Evolutionary conservation across 1,140 invertebrate genomes (phyloP).

Genomic region (Andricus grossulariae): DNA sequence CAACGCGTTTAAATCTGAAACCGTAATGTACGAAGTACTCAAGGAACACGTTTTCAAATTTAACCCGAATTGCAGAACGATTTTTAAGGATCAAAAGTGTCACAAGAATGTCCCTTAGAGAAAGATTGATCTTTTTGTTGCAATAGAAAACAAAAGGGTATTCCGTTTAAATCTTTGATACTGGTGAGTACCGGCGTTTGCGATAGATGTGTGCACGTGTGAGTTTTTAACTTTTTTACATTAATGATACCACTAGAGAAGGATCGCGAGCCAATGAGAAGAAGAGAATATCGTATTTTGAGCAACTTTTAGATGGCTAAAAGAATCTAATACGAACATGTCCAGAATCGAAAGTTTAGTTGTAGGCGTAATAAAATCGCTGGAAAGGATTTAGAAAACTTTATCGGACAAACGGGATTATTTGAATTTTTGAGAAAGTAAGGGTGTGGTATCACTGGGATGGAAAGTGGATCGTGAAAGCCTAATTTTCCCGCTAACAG

Average conservation of each 20-base stretch:
- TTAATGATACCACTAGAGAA: constrained; percentile 17
- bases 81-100: constrained; percentile 6
- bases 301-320: constrained; percentile 33
- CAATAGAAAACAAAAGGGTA: constrained; percentile 22
- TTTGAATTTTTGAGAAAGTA: constrained; percentile 4
- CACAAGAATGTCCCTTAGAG: neutral
- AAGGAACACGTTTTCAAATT: neutral
- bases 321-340: constrained; percentile 37
- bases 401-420: constrained; percentile 2
- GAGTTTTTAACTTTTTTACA: constrained; percentile 49
- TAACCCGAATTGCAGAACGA: neutral
- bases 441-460: constrained; percentile 35
- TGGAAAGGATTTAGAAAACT: constrained; percentile 37
- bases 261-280: constrained; percentile 30
- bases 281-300: constrained; percentile 36
- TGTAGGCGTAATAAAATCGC: constrained; percentile 45
- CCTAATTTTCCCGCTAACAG: constrained; percentile 16
- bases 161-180: constrained; percentile 36
- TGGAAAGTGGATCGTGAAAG: constrained; percentile 35
- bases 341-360: constrained; percentile 58
- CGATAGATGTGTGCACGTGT: constrained; percentile 17
- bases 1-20: neutral
- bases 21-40: neutral
- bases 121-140: neutral
- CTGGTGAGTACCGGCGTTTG: neutral